Base-by-base conservation (phyloP, 23 tunicate species). In the Corella eumyota region DNA sequence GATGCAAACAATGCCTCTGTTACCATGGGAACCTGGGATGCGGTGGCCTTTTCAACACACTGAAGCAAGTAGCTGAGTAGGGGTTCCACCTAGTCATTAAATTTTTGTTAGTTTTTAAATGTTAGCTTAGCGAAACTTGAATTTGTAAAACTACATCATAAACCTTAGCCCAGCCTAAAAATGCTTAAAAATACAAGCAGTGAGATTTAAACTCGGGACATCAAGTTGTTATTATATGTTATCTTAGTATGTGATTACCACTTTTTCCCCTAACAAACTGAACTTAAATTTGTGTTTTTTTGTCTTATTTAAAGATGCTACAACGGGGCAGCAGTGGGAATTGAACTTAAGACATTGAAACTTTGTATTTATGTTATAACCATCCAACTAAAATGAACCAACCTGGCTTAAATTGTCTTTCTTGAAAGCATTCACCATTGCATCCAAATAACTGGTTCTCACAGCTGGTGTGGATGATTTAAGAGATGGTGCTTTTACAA, bases 1-100 rank as follows among this genome's bases (percentile, higher is more conserved):
- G 96, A 59, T 0, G 88, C 88, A 30, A 45, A 72, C 0, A 79
- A 36, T 21, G 83, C 96, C 61, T 88, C 96, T 0, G 70, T 55
- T 1, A 78, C 88, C 0, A 75, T 52, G 3, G 59, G 77, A n/a
- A 61, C 28, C 50, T 72, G 88, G 15, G 72, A 25, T 6, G 69
- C 62, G 34, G 45, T 58, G 1, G 80, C 96, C 48, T 79, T 88
- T 34, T 78, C 83, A 22, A 88, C 71, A 34, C 38, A 33, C 58
- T 69, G 69, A 4, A 79, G 36, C 5, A 88, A 64, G 34, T 73
- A 68, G 0, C 75, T 69, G 19, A 69, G 28, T 0, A 88, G 29
- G 25, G 67, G 53, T 25, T 78, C 76, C 59, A 53, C 22, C 9
- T 19, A 53, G 15, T 19, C 22, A 59, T 9, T 25, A 29, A 26